Evolutionary conservation across 2,888 invertebrate species (phyloP), one percentile per base, ranked within the genome.

Genomic region (Dolichomitus sp.): DNA sequence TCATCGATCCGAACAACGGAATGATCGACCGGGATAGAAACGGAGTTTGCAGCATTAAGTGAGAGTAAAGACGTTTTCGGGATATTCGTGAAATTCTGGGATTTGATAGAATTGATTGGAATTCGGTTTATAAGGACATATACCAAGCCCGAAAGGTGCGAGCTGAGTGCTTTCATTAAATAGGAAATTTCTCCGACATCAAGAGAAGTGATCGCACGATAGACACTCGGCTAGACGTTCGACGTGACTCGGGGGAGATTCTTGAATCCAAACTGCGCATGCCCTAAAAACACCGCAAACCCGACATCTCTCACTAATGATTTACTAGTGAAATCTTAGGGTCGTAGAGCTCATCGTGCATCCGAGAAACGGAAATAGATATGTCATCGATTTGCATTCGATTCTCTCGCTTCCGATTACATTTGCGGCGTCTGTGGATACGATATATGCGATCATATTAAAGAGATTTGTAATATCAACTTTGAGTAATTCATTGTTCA

Each of bases 271-370:
- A 70, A 63, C 54, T 42, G 54, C 14, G 40, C 77, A 61, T n/a
- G 45, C 69, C 27, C 74, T 27, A 74, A 73, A 59, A 63, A 42
- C 37, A 40, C 45, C 63, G 45, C 59, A 30, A 30, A n/a, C 61
- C 63, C 65, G 72, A 33, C 57, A 70, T 59, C 33, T 45, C 75
- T 74, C 50, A 52, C 81, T 81, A 81, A 83, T 85, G 78, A 83
- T 83, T 85, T 85, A 83, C 83, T 75, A 68, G 66, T 69, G 72
- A 78, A 83, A 83, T 81, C 66, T 57, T 70, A 73, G 78, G 75
- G 81, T 69, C 52, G 72, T 17, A 42, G 57, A 59, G 69, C 23
- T 23, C 30, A n/a, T 54, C 19, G 19, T 14, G 65, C 37, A 48
- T 14, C 75, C 68, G 57, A 63, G 70, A 82, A 85, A 84, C 72